Conservation (phyloP, 2,888 invertebrate species). For the Dioctria rufipes region DNA sequence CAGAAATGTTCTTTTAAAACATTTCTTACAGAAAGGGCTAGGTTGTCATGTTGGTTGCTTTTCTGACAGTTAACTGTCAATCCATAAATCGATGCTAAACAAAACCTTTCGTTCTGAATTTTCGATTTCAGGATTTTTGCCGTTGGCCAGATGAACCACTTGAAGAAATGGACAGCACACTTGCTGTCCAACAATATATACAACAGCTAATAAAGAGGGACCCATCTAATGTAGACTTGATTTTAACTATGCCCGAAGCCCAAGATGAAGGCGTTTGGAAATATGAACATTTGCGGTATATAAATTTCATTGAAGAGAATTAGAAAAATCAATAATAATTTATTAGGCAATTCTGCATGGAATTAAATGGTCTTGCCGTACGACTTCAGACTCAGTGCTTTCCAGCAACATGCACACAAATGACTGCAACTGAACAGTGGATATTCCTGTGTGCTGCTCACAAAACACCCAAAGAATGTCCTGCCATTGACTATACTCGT, state of each 20-base stretch:
- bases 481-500: slow-evolving; percentile 98
- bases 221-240: slow-evolving; percentile 93
- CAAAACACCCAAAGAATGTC: slow-evolving; percentile 99
- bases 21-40: slow-evolving; percentile 11
- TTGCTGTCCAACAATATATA: slow-evolving; percentile 98
- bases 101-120: slow-evolving; percentile 17
- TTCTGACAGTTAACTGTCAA: slow-evolving; percentile 23
- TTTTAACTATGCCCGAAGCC: slow-evolving; percentile 95
- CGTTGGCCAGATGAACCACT: slow-evolving; percentile 98
- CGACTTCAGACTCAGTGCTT: slow-evolving; percentile 96
- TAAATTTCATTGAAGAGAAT: neutral
- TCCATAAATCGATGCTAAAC: slow-evolving; percentile 37
- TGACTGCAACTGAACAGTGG: slow-evolving; percentile 99
- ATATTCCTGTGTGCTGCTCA: slow-evolving; percentile 99
- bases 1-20: neutral
- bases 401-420: slow-evolving; percentile 97
- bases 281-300: slow-evolving; percentile 95
- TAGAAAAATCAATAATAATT: neutral
- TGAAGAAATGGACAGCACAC: slow-evolving; percentile 99
- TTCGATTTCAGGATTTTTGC: slow-evolving; percentile 85
- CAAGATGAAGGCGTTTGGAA: slow-evolving; percentile 99
- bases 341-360: slow-evolving; percentile 97
- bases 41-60: slow-evolving; percentile 32
- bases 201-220: slow-evolving; percentile 97
- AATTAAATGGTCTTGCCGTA: slow-evolving; percentile 98